phyloP scores from a whole-genome alignment of 2,113 vertebrate species.

The Ariopsis seemanni region DNA sequence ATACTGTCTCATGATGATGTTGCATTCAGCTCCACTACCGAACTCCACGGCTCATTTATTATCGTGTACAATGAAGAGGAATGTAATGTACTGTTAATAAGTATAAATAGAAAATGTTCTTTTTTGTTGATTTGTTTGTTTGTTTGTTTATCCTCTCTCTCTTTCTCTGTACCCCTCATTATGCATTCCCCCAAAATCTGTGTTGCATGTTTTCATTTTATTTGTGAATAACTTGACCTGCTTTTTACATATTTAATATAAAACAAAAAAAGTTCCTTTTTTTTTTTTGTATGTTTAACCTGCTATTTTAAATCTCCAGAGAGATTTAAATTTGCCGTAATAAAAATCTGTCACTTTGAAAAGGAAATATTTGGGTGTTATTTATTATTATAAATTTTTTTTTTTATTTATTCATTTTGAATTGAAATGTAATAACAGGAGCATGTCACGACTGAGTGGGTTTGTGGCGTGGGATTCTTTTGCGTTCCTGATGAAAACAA shows the following conservation, averaged over 20 bases:
- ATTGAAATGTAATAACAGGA: no score
- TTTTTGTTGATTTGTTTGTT: constrained; percentile 60
- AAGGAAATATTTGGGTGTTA: constrained; percentile 12
- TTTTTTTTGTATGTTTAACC: constrained; percentile 72
- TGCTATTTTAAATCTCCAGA: constrained; percentile 70
- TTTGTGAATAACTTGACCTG: constrained; percentile 99
- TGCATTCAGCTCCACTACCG: constrained; percentile 84
- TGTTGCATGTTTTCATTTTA: constrained; percentile 98
- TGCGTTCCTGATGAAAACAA: no score
- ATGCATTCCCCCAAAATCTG: constrained; percentile 83
- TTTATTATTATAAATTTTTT: not conserved
- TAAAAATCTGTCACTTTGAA: constrained; percentile 68
- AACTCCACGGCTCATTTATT: constrained; percentile 74
- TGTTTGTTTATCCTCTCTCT: constrained; percentile 72
- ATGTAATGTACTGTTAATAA: constrained; percentile 99
- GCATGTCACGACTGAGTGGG: not conserved
- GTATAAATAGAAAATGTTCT: constrained; percentile 95
- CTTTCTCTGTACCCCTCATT: constrained; percentile 78
- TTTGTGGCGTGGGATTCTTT: not conserved
- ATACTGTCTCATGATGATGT: constrained; percentile 75
- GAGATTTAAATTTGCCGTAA: constrained; percentile 72
- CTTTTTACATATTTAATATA: constrained; percentile 99
- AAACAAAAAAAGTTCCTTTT: constrained; percentile 87
- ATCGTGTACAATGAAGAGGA: constrained; percentile 98
- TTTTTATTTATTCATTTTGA: not conserved